Evolutionary conservation across 2,888 invertebrate genomes (phyloP), one percentile per base, ranked within the genome.

Genomic region (Pinctada fucata): DNA sequence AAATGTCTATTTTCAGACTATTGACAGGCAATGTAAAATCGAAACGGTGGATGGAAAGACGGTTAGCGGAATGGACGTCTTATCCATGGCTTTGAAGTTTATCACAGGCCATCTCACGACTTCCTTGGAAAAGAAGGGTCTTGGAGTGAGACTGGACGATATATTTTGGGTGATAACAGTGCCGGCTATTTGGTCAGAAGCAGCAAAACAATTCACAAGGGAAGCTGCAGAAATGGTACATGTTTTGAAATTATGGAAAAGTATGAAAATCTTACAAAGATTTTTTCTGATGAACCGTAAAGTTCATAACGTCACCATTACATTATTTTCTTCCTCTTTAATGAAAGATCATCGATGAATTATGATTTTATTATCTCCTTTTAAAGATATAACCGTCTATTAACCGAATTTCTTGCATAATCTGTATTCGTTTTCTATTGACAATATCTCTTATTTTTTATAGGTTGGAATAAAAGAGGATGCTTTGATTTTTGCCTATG

Each of bases 101-200:
- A 48, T 77, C 4, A 77, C 47, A 48, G n/a, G 67, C 3, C 72
- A 77, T 77, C 51, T 77, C 31, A n/a, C 52, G 16, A 31, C 52
- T 2, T 51, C 49, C 49, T 31, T 77, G 2, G 52, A 72, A n/a
- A 45, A 51, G 47, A 65, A 70, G 10, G 72, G 67, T 13, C 31
- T 72, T 3, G 52, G 16, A 58, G 72, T 77, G 3, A 66, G 72
- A 6, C 58, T 72, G 48, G 31, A 72, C 45, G 72, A 77, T 52
- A 72, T 77, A 51, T 52, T 72, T 70, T 77, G 77, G 77, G 72
- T 77, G 13, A 6, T 77, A 4, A 77, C 77, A 8, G 77, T 77
- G 50, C 77, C 77, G 0, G 77, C 77, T n/a, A 77, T 77, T 6
- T 77, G 77, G 77, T 77, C 77, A 65, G 77, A 77, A 49, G 52